phyloP scores from a whole-genome alignment of 2,797 vertebrate species.

The Okamejei kenojei region DNA sequence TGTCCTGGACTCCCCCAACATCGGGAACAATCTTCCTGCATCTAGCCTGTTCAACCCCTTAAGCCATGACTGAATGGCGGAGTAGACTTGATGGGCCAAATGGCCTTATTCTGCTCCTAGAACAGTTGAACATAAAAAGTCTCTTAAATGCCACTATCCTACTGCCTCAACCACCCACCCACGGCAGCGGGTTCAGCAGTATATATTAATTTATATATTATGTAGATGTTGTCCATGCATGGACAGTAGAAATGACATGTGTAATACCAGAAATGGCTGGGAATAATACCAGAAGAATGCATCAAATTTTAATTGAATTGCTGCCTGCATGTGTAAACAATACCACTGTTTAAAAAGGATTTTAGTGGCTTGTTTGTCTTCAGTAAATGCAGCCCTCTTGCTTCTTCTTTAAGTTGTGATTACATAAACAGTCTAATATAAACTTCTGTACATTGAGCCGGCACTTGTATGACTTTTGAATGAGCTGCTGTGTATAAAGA shows the following conservation, averaged over 20 bases:
- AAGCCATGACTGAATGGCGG: no score
- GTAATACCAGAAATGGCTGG: background rate
- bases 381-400: conserved; percentile 70
- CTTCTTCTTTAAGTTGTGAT: conserved; percentile 66
- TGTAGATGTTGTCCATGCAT: background rate
- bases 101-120: no score
- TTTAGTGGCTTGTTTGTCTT: conserved; percentile 70
- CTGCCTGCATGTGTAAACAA: conserved; percentile 64
- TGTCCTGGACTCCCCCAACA: no score
- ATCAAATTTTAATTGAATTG: conserved; percentile 65
- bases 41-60: no score
- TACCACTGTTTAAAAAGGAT: conserved; percentile 70
- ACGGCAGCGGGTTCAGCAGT: background rate
- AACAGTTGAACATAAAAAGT: no score
- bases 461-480: conserved; percentile 41
- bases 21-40: no score
- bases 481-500: conserved; percentile 41
- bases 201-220: background rate
- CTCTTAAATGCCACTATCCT: no score
- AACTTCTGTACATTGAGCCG: conserved; percentile 49
- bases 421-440: conserved; percentile 60
- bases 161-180: no score
- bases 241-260: background rate
- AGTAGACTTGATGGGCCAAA: no score
- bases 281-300: background rate